Evolutionary conservation across 2,888 invertebrate genomes (phyloP).

Genomic region (Cyaniris semiargus): DNA sequence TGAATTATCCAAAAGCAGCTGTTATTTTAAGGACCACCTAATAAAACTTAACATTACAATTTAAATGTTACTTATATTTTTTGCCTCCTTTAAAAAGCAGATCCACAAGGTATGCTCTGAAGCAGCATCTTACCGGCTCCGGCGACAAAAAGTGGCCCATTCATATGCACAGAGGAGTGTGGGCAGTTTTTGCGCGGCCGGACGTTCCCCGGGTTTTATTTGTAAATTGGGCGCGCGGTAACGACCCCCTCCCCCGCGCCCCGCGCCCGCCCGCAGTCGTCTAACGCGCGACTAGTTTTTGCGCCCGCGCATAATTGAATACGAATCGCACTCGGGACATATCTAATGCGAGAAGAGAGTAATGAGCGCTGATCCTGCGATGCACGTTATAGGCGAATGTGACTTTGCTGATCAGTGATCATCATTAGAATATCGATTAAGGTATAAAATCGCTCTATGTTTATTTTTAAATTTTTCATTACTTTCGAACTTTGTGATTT

Average conservation of each 20-base stretch:
- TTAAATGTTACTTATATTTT: not conserved
- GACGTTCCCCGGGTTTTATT: slow-evolving; percentile 77
- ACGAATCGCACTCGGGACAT: slow-evolving; percentile 61
- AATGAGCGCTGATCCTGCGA: slow-evolving; percentile 38
- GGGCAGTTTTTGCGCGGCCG: slow-evolving; percentile 71
- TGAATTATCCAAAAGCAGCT: too few species aligned
- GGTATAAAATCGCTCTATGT: too few species aligned
- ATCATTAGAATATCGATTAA: not conserved
- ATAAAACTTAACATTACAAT: not conserved
- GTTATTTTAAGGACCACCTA: not conserved
- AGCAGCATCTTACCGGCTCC: slow-evolving; percentile 57
- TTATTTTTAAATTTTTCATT: not conserved
- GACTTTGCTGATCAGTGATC: not conserved
- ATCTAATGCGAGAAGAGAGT: slow-evolving; percentile 44
- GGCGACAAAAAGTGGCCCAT: slow-evolving; percentile 68
- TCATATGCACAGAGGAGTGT: slow-evolving; percentile 72
- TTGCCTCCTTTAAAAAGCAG: not conserved
- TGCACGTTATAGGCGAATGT: not conserved
- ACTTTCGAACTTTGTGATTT: not conserved
- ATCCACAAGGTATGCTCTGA: slow-evolving; percentile 2
- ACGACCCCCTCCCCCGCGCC: slow-evolving; percentile 39
- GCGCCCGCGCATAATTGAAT: slow-evolving; percentile 69
- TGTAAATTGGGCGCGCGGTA: slow-evolving; percentile 68
- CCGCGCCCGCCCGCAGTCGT: slow-evolving; percentile 51
- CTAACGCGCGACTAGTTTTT: slow-evolving; percentile 77